These are phyloP conservation scores for Cryptophagus acutangulus DNA, from an alignment of 2,888 invertebrate species.

Conservation along the genomic window DNA sequence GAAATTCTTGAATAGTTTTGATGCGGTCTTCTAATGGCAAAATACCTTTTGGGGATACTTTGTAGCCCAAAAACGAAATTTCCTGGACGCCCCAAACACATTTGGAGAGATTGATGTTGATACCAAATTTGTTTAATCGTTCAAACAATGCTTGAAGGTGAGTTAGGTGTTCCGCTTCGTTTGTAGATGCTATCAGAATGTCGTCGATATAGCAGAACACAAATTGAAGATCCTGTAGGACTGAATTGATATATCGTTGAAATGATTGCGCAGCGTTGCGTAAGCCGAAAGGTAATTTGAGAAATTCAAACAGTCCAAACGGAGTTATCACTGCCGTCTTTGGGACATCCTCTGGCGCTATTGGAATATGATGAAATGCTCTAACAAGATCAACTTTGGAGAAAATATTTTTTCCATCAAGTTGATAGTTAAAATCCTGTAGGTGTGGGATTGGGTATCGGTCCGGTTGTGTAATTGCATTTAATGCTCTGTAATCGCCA, in stretches of 20 bases:
- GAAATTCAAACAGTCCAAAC: conserved; percentile 39
- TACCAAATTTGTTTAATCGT: conserved; percentile 26
- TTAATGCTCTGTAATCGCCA: no score
- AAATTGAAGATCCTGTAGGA: conserved; percentile 32
- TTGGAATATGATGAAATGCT: conserved; percentile 41
- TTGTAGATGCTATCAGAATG: conserved; percentile 28
- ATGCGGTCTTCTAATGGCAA: conserved; percentile 22
- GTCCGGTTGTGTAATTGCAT: no score
- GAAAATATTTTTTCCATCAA: conserved; percentile 16
- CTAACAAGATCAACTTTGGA: conserved; percentile 15
- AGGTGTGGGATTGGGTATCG: conserved; percentile 23
- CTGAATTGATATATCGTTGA: conserved; percentile 37
- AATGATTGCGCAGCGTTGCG: conserved; percentile 41
- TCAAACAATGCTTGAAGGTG: conserved; percentile 15
- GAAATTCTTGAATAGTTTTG: conserved; percentile 4
- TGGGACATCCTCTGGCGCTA: conserved; percentile 33
- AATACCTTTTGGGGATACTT: conserved; percentile 29
- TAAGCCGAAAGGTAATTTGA: conserved; percentile 35
- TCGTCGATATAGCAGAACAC: conserved; percentile 37
- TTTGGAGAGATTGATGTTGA: conserved; percentile 30
- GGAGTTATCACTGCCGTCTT: conserved; percentile 43
- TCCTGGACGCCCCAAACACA: conserved; percentile 29
- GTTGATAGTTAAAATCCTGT: conserved; percentile 22
- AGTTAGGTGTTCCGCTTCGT: conserved; percentile 23
- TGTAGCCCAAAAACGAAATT: conserved; percentile 25